Evolutionary conservation across 2,797 vertebrate genomes (phyloP), one percentile per base, ranked within the genome.

Genomic region (Crocodylus rhombifer): DNA sequence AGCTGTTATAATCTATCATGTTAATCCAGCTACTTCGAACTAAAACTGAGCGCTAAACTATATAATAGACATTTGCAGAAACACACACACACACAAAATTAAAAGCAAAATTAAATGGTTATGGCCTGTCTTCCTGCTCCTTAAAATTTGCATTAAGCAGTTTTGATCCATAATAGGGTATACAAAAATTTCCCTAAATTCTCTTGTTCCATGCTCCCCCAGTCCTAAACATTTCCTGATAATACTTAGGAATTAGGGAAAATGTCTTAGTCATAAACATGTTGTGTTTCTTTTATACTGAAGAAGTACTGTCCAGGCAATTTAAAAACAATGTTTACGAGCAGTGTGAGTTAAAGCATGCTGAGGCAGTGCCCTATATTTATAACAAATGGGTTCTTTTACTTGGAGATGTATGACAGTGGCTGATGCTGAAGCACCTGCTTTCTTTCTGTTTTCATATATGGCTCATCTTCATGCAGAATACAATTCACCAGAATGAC

Each of bases 31-130:
- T 25, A 80, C n/a, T 86, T 30, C 67, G 42, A 90, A 77, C 20
- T 18, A 86, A 87, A 94, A 86, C 42, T 20, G 5, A 74, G 77
- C 56, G 82, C 67, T 82, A 87, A 83, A 87, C 42, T 87, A 91
- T 55, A 58, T 33, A 91, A 51, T n/a, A 73, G 76, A 33, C 69
- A 87, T 75, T 55, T n/a, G 55, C 56, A 87, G 58, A 36, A 78
- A 74, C 33, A 6, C 33, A 36, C 33, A 64, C 30, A 42, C 3
- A 51, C 62, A 33, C 4, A 14, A 33, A 4, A 64, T 67, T 81
- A 88, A 86, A 55, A 51, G 42, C 56, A 74, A 16, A 5, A 30
- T 76, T 86, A 75, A 28, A 83, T 57, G 4, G 57, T 1, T 58
- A 3, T 80, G 85, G 2, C 18, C 63, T 14, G 80, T 86, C 61